A percentile compares a stretch with the other conserved stretches of the same genome.
These are phyloP conservation scores for Cepphus grylle DNA, from an alignment of 2,113 vertebrate genomes.

Conservation along the genomic window DNA sequence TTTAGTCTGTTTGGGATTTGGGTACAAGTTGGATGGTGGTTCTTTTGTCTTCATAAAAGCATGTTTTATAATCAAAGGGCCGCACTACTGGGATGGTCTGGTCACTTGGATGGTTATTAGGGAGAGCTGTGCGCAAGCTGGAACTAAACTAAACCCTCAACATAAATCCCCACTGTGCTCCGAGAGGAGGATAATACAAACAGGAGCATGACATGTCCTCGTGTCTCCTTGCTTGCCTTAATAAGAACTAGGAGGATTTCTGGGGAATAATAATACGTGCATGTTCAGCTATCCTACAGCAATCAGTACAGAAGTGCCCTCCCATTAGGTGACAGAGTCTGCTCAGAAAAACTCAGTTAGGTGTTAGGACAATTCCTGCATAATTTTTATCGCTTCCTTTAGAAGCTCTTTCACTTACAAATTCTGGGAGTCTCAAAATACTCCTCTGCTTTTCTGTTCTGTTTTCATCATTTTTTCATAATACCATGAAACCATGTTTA, in stretches of 20 bases:
- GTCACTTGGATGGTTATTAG: neutral
- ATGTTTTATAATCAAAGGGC: neutral
- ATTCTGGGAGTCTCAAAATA: neutral
- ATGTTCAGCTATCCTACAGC: neutral
- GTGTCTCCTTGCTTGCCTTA: neutral
- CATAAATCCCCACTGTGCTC: neutral
- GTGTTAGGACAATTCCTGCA: neutral
- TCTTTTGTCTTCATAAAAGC: neutral
- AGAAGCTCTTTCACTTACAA: neutral
- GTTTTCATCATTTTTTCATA: neutral
- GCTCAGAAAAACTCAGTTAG: neutral
- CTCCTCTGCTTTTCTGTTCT: neutral
- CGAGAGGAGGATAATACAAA: neutral
- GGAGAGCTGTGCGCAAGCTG: neutral
- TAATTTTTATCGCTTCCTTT: neutral
- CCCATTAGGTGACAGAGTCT: neutral
- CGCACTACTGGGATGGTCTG: neutral
- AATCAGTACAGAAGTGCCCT: fast-evolving
- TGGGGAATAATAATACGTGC: neutral
- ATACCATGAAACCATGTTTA: neutral
- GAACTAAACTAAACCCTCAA: neutral
- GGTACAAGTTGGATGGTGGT: neutral
- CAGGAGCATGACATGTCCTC: neutral
- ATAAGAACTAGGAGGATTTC: neutral
- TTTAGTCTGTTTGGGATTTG: neutral